Evolutionary conservation across 1,140 invertebrate genomes (phyloP).

Genomic region (Panagrolaimus sp.): DNA sequence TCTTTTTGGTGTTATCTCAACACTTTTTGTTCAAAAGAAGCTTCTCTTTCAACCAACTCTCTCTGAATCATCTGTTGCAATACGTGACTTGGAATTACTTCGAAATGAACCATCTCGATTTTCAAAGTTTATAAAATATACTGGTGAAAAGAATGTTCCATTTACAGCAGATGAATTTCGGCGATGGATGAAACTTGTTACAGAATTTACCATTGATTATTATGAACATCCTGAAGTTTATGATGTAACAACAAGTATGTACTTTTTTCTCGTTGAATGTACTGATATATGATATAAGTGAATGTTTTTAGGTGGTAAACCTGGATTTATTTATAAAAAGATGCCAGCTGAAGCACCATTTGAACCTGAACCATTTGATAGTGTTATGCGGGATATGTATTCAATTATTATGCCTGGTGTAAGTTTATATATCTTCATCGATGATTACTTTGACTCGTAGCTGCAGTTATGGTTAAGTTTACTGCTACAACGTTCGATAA

Average conservation of each 20-base stretch:
- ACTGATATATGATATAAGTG: too few species aligned
- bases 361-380: conserved; percentile 6
- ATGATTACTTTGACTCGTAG: too few species aligned
- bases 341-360: background rate
- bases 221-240: conserved; percentile 4
- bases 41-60: background rate
- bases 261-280: too few species aligned
- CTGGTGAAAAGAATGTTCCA: conserved; percentile 3
- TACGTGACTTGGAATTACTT: background rate
- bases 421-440: background rate
- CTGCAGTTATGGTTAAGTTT: too few species aligned
- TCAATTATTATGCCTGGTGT: conserved; percentile 5
- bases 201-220: conserved; percentile 5
- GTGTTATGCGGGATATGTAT: conserved; percentile 6
- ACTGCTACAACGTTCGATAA: too few species aligned
- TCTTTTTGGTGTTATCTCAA: background rate
- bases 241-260: background rate
- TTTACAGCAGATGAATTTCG: background rate
- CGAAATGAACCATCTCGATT: background rate
- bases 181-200: conserved; percentile 6
- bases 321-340: background rate
- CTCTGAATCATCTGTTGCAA: background rate
- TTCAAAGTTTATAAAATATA: background rate
- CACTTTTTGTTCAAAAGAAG: background rate
- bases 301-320: background rate